Evolutionary conservation across 2,888 invertebrate species (phyloP).

Genomic region (Andrena marginata): DNA sequence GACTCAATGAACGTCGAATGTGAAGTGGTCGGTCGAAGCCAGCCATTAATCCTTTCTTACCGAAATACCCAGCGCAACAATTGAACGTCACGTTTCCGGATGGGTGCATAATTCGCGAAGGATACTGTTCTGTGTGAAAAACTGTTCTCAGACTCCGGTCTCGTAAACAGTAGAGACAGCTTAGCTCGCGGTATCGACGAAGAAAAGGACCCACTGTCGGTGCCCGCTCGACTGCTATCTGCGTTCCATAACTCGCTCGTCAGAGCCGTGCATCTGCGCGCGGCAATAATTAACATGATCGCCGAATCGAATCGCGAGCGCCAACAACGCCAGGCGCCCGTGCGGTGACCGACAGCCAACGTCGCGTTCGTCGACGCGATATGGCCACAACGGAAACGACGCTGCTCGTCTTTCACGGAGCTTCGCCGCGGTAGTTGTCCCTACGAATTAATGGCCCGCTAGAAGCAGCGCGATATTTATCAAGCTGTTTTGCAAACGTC

Average conservation of each 20-base stretch:
- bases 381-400: conserved; percentile 3
- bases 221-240: conserved; percentile 23
- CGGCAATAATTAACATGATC: conserved; percentile 56
- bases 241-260: conserved; percentile 61
- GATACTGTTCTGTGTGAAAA: background rate
- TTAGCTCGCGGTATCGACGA: background rate
- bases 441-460: conserved; percentile 23
- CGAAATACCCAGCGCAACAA: background rate
- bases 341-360: background rate
- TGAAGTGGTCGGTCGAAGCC: conserved; percentile 32
- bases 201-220: background rate
- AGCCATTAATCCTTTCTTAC: conserved; percentile 43
- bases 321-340: background rate
- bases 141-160: background rate
- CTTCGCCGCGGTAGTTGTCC: conserved; percentile 1
- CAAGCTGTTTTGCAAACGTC: conserved; percentile 46
- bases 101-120: background rate
- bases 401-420: background rate
- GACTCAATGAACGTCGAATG: conserved; percentile 54
- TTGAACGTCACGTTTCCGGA: background rate
- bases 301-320: conserved; percentile 34
- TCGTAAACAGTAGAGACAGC: background rate
- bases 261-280: conserved; percentile 30
- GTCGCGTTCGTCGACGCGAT: background rate
- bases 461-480: conserved; percentile 44